Base-by-base conservation (phyloP, 2,888 invertebrate species). In the Salpingus planirostris region DNA sequence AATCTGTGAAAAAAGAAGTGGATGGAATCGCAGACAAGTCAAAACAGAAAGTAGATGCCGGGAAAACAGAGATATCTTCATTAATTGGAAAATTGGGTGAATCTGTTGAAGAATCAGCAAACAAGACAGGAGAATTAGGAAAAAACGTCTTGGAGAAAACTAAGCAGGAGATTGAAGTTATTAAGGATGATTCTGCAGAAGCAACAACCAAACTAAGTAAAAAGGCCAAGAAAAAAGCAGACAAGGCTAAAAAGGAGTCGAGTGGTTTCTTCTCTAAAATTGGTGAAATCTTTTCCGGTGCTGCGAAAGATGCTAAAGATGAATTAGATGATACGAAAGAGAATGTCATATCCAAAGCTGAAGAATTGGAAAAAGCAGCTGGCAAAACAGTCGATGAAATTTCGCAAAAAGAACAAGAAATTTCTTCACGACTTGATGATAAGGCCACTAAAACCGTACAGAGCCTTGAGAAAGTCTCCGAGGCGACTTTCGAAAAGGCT, bases 241-340 rank as follows among this genome's bases (percentile, higher is more conserved):
- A 51, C 8, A 40, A 43, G 10, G 27, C 26, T 23, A 13, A 21
- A 3, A 40, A 39, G 29, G 38, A 38, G 40, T 43, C 36, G 28
- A 31, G 44, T 23, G 30, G 40, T 33, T 25, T 43, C 21, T 42
- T 44, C 3, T 33, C 42, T 3, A 35, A 44, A 13, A 38, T 40
- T 2, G 44, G 43, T 2, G 50, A 44, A 24, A 22, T 31, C 2
- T 39, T 43, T 3, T 36, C 36, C 2, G 44, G 18, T 43, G 41
- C 13, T 29, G 37, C 4, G 3, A 11, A 27, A 26, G 21, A 7
- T 11, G 10, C 13, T 29, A 50, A 52, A 14, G 38, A 44, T 3
- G 45, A 47, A 33, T 8, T 52, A 21, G 46, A 42, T 24, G 34
- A 46, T 12, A 43, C 44, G 4, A 47, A 43, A 32, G 47, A 48